A percentile compares a stretch with the other conserved stretches of the same genome.
phyloP scores from a whole-genome alignment of 2,888 invertebrate species.

The Zonitis immaculata region DNA sequence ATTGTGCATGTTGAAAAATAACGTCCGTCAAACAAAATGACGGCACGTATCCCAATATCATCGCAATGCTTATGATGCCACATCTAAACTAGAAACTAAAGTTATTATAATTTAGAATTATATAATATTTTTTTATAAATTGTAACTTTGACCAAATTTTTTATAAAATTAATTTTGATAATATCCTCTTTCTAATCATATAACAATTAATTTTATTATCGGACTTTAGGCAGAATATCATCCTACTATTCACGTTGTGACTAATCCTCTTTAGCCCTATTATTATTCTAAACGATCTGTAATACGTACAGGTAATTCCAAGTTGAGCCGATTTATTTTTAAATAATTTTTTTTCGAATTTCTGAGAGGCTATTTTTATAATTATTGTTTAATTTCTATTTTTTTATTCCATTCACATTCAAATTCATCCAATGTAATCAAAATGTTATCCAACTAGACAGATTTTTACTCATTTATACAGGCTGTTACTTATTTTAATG shows the following conservation, averaged over 20 bases:
- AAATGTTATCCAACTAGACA: constrained; percentile 1
- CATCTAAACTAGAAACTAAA: not conserved
- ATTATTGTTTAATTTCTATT: not conserved
- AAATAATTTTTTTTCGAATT: not conserved
- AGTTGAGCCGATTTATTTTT: not conserved
- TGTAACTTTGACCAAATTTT: no score
- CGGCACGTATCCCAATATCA: not conserved
- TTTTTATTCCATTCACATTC: not conserved
- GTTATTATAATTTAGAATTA: no score
- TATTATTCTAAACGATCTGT: not conserved
- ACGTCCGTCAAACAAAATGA: not conserved
- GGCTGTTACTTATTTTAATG: no score
- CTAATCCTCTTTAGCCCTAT: not conserved
- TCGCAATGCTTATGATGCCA: not conserved
- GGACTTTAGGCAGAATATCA: no score
- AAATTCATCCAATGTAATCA: constrained; percentile 2
- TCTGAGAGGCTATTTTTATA: not conserved
- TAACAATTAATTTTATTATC: not conserved
- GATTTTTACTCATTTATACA: constrained; percentile 1
- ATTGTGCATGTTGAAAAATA: not conserved
- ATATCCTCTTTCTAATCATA: not conserved
- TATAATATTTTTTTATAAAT: no score
- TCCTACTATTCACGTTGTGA: not conserved
- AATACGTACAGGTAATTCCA: not conserved
- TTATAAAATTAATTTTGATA: no score